Conservation (phyloP, 2,797 vertebrate species). For the Sebastes aleutianus region DNA sequence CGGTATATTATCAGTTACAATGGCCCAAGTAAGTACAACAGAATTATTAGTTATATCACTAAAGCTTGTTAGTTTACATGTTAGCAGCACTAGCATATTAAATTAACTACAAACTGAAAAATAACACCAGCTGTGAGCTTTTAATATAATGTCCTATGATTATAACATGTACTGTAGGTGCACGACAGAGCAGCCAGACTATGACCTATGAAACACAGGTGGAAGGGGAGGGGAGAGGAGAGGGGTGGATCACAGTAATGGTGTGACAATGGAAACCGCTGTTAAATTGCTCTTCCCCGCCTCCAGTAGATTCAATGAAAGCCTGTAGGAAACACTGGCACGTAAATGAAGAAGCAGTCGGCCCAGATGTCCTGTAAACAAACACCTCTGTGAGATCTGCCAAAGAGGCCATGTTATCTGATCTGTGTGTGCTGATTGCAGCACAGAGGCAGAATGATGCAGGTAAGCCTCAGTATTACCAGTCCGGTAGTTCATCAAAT, state of each 20-base stretch:
- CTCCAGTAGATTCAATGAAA: not conserved
- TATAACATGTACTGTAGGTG: too few species aligned
- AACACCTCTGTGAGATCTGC: constrained; percentile 56
- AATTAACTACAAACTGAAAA: too few species aligned
- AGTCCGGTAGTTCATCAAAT: constrained; percentile 2
- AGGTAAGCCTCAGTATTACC: not conserved
- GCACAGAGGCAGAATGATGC: not conserved
- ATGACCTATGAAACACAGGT: not conserved
- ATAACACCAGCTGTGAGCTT: too few species aligned
- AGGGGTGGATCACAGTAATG: not conserved
- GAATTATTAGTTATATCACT: too few species aligned
- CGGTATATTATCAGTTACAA: too few species aligned
- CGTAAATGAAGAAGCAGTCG: not conserved
- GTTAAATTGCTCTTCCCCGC: not conserved
- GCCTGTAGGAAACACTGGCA: not conserved
- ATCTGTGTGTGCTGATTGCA: constrained; percentile 26
- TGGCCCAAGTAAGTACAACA: too few species aligned
- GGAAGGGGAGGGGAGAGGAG: too few species aligned
- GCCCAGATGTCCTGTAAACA: constrained; percentile 55
- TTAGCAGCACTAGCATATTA: too few species aligned
- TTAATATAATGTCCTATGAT: too few species aligned
- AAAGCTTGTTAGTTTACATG: too few species aligned
- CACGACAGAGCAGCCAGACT: too few species aligned
- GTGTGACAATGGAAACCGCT: not conserved
- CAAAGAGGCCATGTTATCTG: constrained; percentile 43